Evolutionary conservation across 2,113 vertebrate genomes (phyloP).

Genomic region (Carassius gibelio): DNA sequence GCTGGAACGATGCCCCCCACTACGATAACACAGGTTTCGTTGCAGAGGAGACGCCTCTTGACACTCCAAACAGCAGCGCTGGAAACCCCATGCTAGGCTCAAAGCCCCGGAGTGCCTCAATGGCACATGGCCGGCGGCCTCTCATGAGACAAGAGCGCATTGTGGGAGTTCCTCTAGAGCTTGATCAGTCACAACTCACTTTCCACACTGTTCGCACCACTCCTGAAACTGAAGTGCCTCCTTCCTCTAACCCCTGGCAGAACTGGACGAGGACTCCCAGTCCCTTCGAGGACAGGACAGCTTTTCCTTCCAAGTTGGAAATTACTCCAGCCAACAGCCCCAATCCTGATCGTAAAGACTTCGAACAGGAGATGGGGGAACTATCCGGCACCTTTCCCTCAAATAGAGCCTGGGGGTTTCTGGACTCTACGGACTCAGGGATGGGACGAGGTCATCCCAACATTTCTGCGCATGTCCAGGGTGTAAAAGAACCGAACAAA

Average conservation of each 20-base stretch:
- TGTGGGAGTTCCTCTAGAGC: conserved; percentile 95
- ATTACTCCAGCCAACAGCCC: conserved; percentile 91
- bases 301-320: conserved; percentile 97
- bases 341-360: conserved; percentile 92
- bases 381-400: conserved; percentile 79
- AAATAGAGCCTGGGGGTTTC: conserved; percentile 83
- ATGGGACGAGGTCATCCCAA: conserved; percentile 80
- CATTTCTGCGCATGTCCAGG: conserved; percentile 82
- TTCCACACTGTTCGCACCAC: conserved; percentile 80
- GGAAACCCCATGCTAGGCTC: conserved; percentile 87
- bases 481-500: conserved; percentile 85
- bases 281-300: conserved; percentile 97
- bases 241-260: conserved; percentile 91
- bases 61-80: conserved; percentile 70
- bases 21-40: conserved; percentile 98
- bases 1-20: conserved; percentile 90
- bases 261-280: conserved; percentile 99
- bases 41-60: conserved; percentile 85
- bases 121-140: conserved; percentile 86
- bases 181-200: conserved; percentile 86
- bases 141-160: conserved; percentile 95
- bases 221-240: conserved; percentile 88
- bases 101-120: conserved; percentile 87
- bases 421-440: conserved; percentile 83
- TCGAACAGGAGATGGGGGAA: conserved; percentile 78